A percentile compares a stretch with the other conserved stretches of the same genome.
These are phyloP conservation scores for Lipotes vexillifer DNA, from an alignment of 2,113 vertebrate species.

Conservation along the genomic window DNA sequence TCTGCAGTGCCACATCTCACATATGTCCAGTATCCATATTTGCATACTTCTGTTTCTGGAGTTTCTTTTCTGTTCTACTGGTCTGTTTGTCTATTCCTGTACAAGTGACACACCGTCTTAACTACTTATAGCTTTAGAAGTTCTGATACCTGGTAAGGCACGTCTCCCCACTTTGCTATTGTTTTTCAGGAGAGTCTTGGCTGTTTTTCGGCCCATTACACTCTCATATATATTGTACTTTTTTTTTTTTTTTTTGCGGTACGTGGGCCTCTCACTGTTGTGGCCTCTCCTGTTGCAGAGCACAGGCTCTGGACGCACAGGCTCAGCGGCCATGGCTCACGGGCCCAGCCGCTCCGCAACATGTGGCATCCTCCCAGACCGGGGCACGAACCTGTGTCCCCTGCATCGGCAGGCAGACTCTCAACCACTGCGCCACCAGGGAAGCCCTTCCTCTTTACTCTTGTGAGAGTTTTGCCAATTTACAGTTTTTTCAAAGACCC, in stretches of 20 bases:
- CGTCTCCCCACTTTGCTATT: not conserved
- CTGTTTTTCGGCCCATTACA: not conserved
- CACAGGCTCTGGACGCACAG: no score
- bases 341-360: no score
- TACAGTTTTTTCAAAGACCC: not conserved
- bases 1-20: not conserved
- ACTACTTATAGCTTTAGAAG: not conserved
- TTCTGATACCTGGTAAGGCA: not conserved
- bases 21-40: not conserved
- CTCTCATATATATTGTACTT: not conserved
- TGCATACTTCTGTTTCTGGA: not conserved
- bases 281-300: no score
- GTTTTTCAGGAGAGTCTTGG: not conserved
- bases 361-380: no score
- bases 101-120: not conserved
- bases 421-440: no score
- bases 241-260: no score
- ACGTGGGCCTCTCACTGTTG: no score
- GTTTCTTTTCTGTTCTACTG: not conserved
- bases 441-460: not conserved
- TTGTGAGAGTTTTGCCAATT: not conserved
- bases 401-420: no score
- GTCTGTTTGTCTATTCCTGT: not conserved
- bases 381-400: no score
- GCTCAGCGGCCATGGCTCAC: no score